phyloP scores from a whole-genome alignment of 2,113 vertebrate species.

The Callospermophilus lateralis region DNA sequence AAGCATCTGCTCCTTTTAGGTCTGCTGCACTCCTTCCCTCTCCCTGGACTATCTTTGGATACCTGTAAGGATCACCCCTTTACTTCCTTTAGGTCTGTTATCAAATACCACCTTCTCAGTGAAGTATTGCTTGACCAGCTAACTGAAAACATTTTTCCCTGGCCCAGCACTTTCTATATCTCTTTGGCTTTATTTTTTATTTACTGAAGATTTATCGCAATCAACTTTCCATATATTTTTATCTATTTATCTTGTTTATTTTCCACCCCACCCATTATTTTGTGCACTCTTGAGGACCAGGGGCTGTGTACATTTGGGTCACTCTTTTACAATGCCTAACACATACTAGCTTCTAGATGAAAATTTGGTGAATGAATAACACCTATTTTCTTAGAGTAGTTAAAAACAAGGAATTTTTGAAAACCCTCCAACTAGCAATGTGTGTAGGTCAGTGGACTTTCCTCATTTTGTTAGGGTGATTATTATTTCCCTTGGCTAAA shows the following conservation, averaged over 20 bases:
- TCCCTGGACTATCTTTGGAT: neutral
- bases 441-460: neutral
- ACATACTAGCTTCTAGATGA: neutral
- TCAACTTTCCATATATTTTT: neutral
- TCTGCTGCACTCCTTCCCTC: neutral
- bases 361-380: neutral
- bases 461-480: neutral
- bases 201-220: neutral
- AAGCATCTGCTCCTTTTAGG: neutral
- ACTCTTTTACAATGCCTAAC: neutral
- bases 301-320: neutral
- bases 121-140: neutral
- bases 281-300: neutral
- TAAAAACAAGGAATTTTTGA: constrained; percentile 47
- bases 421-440: neutral
- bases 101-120: neutral
- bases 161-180: neutral
- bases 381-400: neutral
- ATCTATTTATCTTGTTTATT: neutral
- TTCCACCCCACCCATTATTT: neutral
- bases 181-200: neutral
- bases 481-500: constrained; percentile 7
- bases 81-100: neutral
- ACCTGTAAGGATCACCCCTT: neutral
- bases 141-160: neutral